Conservation (phyloP, 2,888 invertebrate species). For the Agrilus biguttatus region DNA sequence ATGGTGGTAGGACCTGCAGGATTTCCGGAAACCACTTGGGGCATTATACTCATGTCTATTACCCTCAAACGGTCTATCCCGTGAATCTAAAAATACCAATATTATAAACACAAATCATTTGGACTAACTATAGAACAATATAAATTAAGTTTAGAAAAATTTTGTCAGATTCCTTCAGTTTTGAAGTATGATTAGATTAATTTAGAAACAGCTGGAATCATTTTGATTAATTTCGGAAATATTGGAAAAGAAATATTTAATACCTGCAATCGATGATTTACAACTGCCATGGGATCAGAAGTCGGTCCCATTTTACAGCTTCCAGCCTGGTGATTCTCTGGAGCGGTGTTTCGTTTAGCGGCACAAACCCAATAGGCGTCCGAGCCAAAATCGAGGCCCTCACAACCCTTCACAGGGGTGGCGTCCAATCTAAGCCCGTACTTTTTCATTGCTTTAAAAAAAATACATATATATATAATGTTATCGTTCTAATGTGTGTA, state of each 20-base stretch:
- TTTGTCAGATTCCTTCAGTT: too few relatives aligned
- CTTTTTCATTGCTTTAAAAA: slow-evolving; percentile 27
- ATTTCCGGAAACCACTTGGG: slow-evolving; percentile 44
- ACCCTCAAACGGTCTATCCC: slow-evolving; percentile 48
- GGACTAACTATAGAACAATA: too few relatives aligned
- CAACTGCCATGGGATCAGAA: slow-evolving; percentile 39
- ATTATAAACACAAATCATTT: too few relatives aligned
- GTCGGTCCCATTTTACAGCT: slow-evolving; percentile 44
- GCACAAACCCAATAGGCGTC: slow-evolving; percentile 46
- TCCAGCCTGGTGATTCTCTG: slow-evolving; percentile 47
- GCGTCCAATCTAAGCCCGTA: slow-evolving; percentile 61
- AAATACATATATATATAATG: neutral
- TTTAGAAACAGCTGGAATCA: too few relatives aligned
- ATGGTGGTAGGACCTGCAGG: slow-evolving; percentile 51
- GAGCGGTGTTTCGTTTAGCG: slow-evolving; percentile 37
- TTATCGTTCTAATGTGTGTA: too few relatives aligned
- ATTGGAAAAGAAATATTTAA: neutral
- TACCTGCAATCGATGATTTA: slow-evolving; percentile 29
- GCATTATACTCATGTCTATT: slow-evolving; percentile 54
- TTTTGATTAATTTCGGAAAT: too few relatives aligned
- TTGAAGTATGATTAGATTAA: too few relatives aligned
- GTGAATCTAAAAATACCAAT: slow-evolving; percentile 33
- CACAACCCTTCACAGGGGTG: slow-evolving; percentile 59
- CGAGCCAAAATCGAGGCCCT: slow-evolving; percentile 52
- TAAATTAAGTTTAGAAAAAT: too few relatives aligned